Evolutionary conservation across 2,113 vertebrate genomes (phyloP).

Genomic region (Dascyllus trimaculatus): DNA sequence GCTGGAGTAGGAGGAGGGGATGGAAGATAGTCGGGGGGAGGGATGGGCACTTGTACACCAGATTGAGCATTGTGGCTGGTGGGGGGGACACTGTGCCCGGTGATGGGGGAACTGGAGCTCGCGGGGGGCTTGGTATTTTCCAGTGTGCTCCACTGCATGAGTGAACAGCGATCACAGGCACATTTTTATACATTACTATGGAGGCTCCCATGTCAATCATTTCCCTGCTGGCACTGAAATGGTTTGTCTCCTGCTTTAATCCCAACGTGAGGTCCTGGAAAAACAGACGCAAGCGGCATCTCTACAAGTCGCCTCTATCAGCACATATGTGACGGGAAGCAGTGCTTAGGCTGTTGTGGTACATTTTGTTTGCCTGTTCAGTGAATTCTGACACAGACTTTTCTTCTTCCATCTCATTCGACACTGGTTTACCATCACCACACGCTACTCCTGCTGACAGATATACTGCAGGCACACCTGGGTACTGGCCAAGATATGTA

Average conservation of each 20-base stretch:
- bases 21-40: slow-evolving; percentile 27
- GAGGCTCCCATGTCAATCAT: slow-evolving; percentile 85
- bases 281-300: slow-evolving; percentile 46
- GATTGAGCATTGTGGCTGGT: slow-evolving; percentile 82
- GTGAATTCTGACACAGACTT: slow-evolving; percentile 30
- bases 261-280: slow-evolving; percentile 45
- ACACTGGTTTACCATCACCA: background rate
- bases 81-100: slow-evolving; percentile 79
- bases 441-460: slow-evolving; percentile 35
- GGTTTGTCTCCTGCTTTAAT: slow-evolving; percentile 42
- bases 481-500: slow-evolving; percentile 43
- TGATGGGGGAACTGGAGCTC: slow-evolving; percentile 72
- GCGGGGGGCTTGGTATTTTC: slow-evolving; percentile 72
- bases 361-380: slow-evolving; percentile 33
- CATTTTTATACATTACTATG: slow-evolving; percentile 79
- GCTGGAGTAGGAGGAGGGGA: slow-evolving; percentile 56
- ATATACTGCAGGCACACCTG: slow-evolving; percentile 39
- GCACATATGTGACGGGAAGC: slow-evolving; percentile 29
- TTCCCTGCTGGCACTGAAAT: slow-evolving; percentile 70
- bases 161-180: slow-evolving; percentile 78
- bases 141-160: slow-evolving; percentile 72
- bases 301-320: slow-evolving; percentile 62
- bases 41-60: slow-evolving; percentile 83
- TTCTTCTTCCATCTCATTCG: slow-evolving; percentile 5
- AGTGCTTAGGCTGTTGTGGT: background rate